Evolutionary conservation across 2,888 invertebrate genomes (phyloP).

Genomic region (Muschampia plurimacula): DNA sequence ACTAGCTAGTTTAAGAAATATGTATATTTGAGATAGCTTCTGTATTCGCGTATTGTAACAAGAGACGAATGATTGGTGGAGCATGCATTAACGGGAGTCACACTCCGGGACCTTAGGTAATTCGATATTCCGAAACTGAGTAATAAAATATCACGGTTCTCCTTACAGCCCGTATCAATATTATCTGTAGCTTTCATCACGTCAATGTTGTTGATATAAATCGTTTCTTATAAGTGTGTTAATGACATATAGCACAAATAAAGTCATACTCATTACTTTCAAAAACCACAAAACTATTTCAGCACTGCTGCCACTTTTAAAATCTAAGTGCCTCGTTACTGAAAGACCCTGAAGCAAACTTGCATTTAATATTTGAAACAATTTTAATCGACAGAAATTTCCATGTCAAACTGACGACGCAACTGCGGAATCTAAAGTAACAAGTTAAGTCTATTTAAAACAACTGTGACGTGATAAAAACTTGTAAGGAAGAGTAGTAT

Average conservation of each 20-base stretch:
- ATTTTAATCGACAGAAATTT: no score
- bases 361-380: no score
- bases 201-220: conserved; percentile 23
- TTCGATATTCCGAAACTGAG: conserved; percentile 68
- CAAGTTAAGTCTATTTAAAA: no score
- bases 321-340: no score
- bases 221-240: conserved; percentile 13
- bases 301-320: no score
- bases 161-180: conserved; percentile 36
- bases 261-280: no score
- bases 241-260: conserved; percentile 6
- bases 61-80: conserved; percentile 71
- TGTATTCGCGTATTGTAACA: conserved; percentile 56
- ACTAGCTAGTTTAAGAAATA: not conserved
- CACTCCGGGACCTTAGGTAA: conserved; percentile 73
- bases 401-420: no score
- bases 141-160: conserved; percentile 45
- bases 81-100: conserved; percentile 77
- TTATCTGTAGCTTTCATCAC: conserved; percentile 32
- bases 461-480: no score
- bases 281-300: no score
- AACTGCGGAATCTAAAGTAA: no score
- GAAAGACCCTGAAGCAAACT: no score
- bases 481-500: no score
- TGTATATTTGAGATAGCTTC: conserved; percentile 42